Conservation (phyloP, 2,888 invertebrate genomes). For the Panopea generosa region DNA sequence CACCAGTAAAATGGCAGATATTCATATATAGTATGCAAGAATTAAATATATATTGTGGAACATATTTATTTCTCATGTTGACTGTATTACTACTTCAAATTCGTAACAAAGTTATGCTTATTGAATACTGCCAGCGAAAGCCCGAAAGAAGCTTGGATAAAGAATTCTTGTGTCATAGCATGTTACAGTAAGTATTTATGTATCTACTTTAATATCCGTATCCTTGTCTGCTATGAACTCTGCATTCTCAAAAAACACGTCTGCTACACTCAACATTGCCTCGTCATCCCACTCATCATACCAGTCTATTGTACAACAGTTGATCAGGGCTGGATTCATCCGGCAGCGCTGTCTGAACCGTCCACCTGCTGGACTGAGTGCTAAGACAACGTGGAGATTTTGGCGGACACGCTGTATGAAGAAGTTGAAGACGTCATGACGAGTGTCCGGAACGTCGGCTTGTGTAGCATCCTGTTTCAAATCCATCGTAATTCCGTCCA, state of each 20-base stretch:
- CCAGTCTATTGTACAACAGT: conserved; percentile 85
- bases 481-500: conserved; percentile 84
- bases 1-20: too few relatives aligned
- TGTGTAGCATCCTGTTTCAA: conserved; percentile 82
- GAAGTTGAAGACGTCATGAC: conserved; percentile 81
- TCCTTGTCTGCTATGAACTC: conserved; percentile 80
- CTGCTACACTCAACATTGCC: conserved; percentile 84
- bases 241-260: conserved; percentile 82
- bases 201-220: conserved; percentile 75
- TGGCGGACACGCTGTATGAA: conserved; percentile 82
- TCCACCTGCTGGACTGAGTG: conserved; percentile 83
- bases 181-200: too few relatives aligned
- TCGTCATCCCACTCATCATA: conserved; percentile 84
- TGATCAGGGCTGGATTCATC: conserved; percentile 84
- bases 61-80: too few relatives aligned
- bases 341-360: conserved; percentile 84
- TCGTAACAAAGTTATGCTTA: too few relatives aligned
- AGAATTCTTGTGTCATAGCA: too few relatives aligned
- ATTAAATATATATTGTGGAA: too few relatives aligned
- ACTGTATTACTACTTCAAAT: too few relatives aligned
- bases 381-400: conserved; percentile 84
- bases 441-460: conserved; percentile 83
- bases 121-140: too few relatives aligned
- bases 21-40: too few relatives aligned
- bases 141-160: too few relatives aligned